Conservation (phyloP, 2,888 invertebrate genomes). For the Selenia dentaria region DNA sequence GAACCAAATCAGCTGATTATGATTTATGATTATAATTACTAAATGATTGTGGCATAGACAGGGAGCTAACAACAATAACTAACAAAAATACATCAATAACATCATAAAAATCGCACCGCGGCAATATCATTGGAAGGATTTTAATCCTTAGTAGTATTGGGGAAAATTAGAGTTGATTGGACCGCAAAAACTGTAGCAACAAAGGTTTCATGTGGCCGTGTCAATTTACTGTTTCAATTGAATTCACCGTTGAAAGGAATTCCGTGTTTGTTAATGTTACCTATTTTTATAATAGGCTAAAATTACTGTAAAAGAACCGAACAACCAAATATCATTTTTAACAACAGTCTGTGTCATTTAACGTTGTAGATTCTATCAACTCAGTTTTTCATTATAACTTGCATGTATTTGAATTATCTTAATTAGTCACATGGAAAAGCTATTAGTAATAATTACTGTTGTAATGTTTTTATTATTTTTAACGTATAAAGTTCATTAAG, state of each 20-base stretch:
- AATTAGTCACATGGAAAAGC: conserved; percentile 9
- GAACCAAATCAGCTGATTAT: too few relatives aligned
- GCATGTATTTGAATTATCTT: background rate
- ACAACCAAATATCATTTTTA: conserved; percentile 18
- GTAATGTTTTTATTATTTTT: background rate
- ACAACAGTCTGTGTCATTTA: conserved; percentile 8
- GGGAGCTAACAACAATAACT: too few relatives aligned
- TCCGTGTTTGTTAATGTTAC: conserved; percentile 37
- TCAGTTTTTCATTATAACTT: conserved; percentile 2
- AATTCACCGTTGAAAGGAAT: conserved; percentile 38
- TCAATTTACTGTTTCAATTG: conserved; percentile 22
- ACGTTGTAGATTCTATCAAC: conserved; percentile 9
- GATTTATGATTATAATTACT: too few relatives aligned
- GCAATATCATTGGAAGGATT: too few relatives aligned
- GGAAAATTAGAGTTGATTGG: conserved; percentile 9
- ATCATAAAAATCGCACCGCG: too few relatives aligned
- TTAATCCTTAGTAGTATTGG: too few relatives aligned
- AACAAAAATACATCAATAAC: too few relatives aligned
- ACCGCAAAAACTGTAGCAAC: conserved; percentile 11
- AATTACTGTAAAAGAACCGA: conserved; percentile 12
- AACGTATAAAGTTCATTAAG: conserved; percentile 2
- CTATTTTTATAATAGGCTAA: conserved; percentile 14
- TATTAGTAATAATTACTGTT: conserved; percentile 2
- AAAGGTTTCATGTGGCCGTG: conserved; percentile 16
- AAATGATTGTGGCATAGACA: too few relatives aligned